Base-by-base conservation (phyloP, 2,113 vertebrate species). In the Hippocampus comes region DNA sequence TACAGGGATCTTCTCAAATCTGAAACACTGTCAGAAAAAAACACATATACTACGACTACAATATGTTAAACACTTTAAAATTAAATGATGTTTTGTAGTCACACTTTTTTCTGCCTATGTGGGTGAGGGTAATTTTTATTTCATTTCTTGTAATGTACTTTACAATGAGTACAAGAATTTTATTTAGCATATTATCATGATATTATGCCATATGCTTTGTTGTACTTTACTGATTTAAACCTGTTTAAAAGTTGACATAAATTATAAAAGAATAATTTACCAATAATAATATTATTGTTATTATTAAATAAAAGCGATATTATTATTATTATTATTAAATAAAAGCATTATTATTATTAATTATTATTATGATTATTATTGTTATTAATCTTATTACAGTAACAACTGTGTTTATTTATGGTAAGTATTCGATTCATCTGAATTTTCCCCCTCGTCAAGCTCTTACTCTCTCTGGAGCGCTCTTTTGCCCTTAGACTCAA, bases 401-500 rank as follows among this genome's bases (percentile, higher is more conserved):
- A 46, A 65, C 23, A 57, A 23, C n/a, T 23, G 10, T n/a, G 38
- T 65, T 5, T 65, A 20, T 46, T 53, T 55, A 12, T 56, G 6
- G 12, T 17, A 4, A n/a, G 7, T 10, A 9, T 20, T 10, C 0
- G 3, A 7, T 68, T 55, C 9, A 23, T 68, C 27, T 1, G 55
- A 81, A 68, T 77, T 81, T 27, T 10, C 1, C 56, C 30, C 49
- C 73, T 78, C 15, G 80, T 56, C 55, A 51, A 89, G 90, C 78
- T 90, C 96, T 95, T 95, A 99, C 97, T 96, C 94, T 99, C 96
- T 93, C 96, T 87, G 87, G 92, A 93, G 90, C 96, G 94, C 80
- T 99, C 97, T 91, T 96, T 97, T 91, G 92, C 93, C 92, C 95
- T 91, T 79, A 97, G 93, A 81, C 93, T 92, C 79, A 96, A 90